Evolutionary conservation across 2,113 vertebrate genomes (phyloP).

Genomic region (Xiphophorus maculatus): DNA sequence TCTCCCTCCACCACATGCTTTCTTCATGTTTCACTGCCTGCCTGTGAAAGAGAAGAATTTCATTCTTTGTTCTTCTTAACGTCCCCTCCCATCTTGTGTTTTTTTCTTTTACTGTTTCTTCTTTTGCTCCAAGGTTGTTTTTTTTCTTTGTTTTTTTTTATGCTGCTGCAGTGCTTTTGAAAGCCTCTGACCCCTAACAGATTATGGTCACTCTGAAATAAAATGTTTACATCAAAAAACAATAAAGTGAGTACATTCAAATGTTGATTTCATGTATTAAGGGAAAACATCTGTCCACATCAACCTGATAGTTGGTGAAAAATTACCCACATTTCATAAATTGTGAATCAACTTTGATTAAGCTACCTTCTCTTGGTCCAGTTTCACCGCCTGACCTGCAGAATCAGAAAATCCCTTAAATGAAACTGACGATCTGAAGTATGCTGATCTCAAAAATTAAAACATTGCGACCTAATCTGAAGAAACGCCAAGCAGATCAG

Average conservation of each 20-base stretch:
- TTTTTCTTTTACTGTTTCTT: constrained; percentile 30
- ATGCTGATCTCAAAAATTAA: background rate
- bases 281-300: too few relatives aligned
- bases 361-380: too few relatives aligned
- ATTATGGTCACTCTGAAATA: background rate
- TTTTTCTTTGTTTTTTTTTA: too few relatives aligned
- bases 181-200: too few relatives aligned
- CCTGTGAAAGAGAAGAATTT: constrained; percentile 43
- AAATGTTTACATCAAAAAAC: too few relatives aligned
- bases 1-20: constrained; percentile 57
- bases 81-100: constrained; percentile 53
- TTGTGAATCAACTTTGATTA: too few relatives aligned
- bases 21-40: constrained; percentile 70
- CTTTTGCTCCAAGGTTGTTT: background rate
- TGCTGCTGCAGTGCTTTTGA: too few relatives aligned
- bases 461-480: background rate
- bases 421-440: too few relatives aligned
- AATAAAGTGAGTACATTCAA: too few relatives aligned
- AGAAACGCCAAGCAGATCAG: background rate
- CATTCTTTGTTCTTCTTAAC: constrained; percentile 57
- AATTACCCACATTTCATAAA: background rate
- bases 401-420: too few relatives aligned
- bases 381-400: too few relatives aligned
- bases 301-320: background rate
- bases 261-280: too few relatives aligned